Conservation (phyloP, 1,140 invertebrate genomes). For the Scaptomyza hsui region DNA sequence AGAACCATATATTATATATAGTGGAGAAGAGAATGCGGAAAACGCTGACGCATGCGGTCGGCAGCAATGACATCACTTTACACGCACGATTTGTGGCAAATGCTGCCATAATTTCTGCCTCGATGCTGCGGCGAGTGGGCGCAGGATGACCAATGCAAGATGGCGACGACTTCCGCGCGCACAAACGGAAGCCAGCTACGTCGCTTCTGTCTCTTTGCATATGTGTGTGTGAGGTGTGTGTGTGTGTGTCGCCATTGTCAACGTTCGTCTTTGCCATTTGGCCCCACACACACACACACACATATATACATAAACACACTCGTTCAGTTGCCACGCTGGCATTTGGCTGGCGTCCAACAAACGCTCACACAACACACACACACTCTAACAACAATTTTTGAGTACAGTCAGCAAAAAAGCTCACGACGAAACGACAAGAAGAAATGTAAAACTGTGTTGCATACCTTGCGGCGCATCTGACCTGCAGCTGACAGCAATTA, state of each 20-base stretch:
- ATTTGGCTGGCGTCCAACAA: conserved; percentile 53
- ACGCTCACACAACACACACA: conserved; percentile 51
- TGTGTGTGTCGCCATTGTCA: conserved; percentile 66
- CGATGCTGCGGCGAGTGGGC: conserved; percentile 65
- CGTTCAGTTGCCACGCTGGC: conserved; percentile 18
- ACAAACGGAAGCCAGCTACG: conserved; percentile 71
- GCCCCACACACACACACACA: conserved; percentile 40
- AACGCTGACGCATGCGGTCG: conserved; percentile 71
- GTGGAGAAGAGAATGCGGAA: conserved; percentile 35
- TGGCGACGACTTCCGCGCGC: conserved; percentile 75
- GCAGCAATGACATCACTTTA: conserved; percentile 77
- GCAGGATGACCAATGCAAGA: conserved; percentile 80
- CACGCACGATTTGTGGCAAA: conserved; percentile 81
- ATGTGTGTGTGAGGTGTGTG: conserved; percentile 11
- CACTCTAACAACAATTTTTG: conserved; percentile 54
- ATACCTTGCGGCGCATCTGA: conserved; percentile 23
- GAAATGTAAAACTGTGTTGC: conserved; percentile 31
- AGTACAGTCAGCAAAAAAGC: conserved; percentile 80
- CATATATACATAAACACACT: too few relatives aligned
- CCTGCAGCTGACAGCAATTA: conserved; percentile 52
- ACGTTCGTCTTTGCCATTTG: conserved; percentile 62
- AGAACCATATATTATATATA: too few relatives aligned
- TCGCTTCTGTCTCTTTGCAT: conserved; percentile 28
- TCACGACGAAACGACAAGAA: conserved; percentile 5
- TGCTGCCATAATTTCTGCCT: conserved; percentile 76